These are phyloP conservation scores for Diplogasteroides magnus DNA, from an alignment of 1,140 invertebrate species.

Conservation along the genomic window DNA sequence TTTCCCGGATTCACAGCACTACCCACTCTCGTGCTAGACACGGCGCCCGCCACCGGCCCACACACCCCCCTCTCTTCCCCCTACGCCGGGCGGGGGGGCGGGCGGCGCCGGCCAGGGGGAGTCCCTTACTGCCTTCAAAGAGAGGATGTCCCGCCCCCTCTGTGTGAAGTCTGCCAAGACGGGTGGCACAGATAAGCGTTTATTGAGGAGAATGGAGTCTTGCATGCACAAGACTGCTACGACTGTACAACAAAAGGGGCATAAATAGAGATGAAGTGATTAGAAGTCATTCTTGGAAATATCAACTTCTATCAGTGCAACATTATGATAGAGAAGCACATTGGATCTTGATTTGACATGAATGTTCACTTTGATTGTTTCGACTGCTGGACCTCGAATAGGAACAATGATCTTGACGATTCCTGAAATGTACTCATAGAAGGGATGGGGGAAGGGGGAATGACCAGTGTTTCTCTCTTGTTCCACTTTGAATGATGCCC, in stretches of 20 bases:
- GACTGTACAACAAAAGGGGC: too few relatives aligned
- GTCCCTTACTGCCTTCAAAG: too few relatives aligned
- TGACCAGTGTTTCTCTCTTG: constrained; percentile 33
- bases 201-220: too few relatives aligned
- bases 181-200: neutral
- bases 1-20: too few relatives aligned
- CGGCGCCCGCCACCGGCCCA: too few relatives aligned
- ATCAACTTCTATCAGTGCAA: constrained; percentile 27
- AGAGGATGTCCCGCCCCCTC: too few relatives aligned
- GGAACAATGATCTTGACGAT: constrained; percentile 32
- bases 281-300: constrained; percentile 29
- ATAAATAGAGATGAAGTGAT: neutral
- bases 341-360: constrained; percentile 28
- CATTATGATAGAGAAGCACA: constrained; percentile 33
- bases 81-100: too few relatives aligned
- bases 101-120: too few relatives aligned
- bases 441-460: neutral
- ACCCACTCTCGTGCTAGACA: too few relatives aligned
- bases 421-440: constrained; percentile 19
- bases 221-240: too few relatives aligned
- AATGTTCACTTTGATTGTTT: constrained; percentile 30
- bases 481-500: constrained; percentile 23
- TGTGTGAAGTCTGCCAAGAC: neutral
- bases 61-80: too few relatives aligned
- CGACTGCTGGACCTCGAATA: constrained; percentile 24